A percentile compares a stretch with the other conserved stretches of the same genome.
phyloP scores from a whole-genome alignment of 2,797 vertebrate genomes.

The Lutjanus campechanus region DNA sequence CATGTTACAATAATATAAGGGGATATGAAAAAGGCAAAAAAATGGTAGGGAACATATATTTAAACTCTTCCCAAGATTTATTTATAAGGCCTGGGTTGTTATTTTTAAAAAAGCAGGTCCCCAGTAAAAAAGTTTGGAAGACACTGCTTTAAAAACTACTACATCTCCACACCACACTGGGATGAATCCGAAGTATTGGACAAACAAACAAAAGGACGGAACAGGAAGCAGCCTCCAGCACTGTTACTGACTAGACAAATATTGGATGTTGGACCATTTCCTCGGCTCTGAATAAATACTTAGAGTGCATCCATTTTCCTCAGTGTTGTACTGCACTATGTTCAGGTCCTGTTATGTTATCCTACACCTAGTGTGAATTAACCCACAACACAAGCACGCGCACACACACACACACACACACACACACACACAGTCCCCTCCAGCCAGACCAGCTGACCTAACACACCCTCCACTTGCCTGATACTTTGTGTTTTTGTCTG shows the following conservation, averaged over 20 bases:
- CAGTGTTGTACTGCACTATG: neutral
- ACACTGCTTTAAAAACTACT: neutral
- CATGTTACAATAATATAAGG: too few species aligned
- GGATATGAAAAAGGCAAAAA: too few species aligned
- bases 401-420: neutral
- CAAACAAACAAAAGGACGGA: conserved; percentile 20
- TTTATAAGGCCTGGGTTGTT: too few species aligned
- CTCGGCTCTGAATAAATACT: neutral
- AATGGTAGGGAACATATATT: too few species aligned
- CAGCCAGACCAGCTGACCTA: conserved; percentile 14
- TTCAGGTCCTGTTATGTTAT: conserved; percentile 6
- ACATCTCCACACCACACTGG: neutral
- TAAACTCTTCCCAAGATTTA: too few species aligned
- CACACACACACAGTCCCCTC: too few species aligned
- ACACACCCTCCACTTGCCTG: neutral
- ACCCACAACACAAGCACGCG: conserved; percentile 6
- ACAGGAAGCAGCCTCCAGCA: conserved; percentile 1
- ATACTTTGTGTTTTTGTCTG: conserved; percentile 22
- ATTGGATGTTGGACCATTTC: neutral
- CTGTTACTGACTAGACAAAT: neutral
- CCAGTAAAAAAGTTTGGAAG: too few species aligned
- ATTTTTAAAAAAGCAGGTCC: too few species aligned
- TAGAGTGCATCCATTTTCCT: neutral
- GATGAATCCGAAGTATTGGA: conserved; percentile 3
- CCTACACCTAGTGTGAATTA: neutral